phyloP scores from a whole-genome alignment of 2,113 vertebrate species.

The Myotis yumanensis region DNA sequence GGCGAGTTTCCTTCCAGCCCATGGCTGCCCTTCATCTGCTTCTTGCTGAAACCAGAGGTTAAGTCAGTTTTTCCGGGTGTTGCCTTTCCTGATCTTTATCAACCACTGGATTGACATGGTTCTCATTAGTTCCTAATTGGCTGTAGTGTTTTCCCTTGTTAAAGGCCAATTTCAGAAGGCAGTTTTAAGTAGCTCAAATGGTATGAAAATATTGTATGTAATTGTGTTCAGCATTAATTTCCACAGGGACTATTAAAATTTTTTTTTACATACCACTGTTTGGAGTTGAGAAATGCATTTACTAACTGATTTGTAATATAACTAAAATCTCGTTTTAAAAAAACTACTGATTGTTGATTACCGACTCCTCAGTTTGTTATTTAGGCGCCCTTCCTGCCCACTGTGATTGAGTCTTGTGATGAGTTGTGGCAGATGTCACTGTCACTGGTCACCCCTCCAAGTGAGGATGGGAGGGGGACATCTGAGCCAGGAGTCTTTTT shows the following conservation, averaged over 20 bases:
- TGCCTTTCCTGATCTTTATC: constrained; percentile 38
- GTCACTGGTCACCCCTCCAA: background rate
- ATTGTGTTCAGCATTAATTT: constrained; percentile 49
- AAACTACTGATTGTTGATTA: background rate
- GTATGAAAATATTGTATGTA: constrained; percentile 32
- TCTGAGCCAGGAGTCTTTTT: background rate
- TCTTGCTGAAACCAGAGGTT: background rate
- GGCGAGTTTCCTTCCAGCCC: background rate
- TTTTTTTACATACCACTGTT: constrained; percentile 21
- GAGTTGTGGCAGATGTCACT: background rate
- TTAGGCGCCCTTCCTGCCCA: background rate
- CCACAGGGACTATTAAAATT: background rate
- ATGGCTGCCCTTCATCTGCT: background rate
- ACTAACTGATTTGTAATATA: background rate
- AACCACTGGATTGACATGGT: background rate
- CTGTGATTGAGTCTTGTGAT: background rate
- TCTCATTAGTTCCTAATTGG: constrained; percentile 36
- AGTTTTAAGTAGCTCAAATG: constrained; percentile 53
- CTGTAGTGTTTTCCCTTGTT: constrained; percentile 38
- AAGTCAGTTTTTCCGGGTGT: constrained; percentile 20
- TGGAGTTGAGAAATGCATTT: background rate
- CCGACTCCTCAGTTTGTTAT: background rate
- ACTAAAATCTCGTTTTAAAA: background rate
- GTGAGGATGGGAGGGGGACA: background rate
- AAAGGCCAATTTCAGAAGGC: constrained; percentile 42